Conservation (phyloP, 1,140 invertebrate genomes). For the Druon quercuslanigerum region DNA sequence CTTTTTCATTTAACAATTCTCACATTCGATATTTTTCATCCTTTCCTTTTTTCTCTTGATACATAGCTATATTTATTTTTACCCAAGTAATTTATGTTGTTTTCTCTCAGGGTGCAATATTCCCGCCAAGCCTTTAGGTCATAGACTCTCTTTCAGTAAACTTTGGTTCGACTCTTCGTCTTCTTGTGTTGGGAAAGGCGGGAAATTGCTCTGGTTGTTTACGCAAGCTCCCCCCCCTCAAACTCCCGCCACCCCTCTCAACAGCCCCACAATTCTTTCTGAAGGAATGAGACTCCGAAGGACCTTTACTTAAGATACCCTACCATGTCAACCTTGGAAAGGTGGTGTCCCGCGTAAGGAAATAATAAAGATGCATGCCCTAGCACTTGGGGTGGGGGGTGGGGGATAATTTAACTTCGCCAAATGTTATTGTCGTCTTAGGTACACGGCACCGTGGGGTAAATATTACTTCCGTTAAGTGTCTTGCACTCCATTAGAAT, state of each 20-base stretch:
- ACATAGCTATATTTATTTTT: not conserved
- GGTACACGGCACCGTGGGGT: no score
- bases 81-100: not conserved
- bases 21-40: not conserved
- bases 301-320: not conserved
- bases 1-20: not conserved
- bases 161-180: conserved; percentile 27
- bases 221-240: conserved; percentile 17
- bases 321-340: not conserved
- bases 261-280: not conserved
- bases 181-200: conserved; percentile 17
- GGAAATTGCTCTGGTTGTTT: conserved; percentile 46
- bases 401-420: not conserved
- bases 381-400: not conserved
- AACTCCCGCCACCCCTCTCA: not conserved
- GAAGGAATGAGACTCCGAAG: not conserved
- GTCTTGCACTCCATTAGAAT: no score
- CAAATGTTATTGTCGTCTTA: not conserved
- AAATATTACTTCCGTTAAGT: no score
- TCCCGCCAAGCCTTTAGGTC: conserved; percentile 18
- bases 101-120: conserved; percentile 13
- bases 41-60: not conserved
- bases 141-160: conserved; percentile 36
- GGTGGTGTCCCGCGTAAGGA: not conserved
- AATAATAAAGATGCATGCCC: not conserved